Percentiles rank a stretch among this genome's conserved stretches.
Evolutionary conservation across 2,888 invertebrate species (phyloP).

Genomic region (Trichopoda pennipes): DNA sequence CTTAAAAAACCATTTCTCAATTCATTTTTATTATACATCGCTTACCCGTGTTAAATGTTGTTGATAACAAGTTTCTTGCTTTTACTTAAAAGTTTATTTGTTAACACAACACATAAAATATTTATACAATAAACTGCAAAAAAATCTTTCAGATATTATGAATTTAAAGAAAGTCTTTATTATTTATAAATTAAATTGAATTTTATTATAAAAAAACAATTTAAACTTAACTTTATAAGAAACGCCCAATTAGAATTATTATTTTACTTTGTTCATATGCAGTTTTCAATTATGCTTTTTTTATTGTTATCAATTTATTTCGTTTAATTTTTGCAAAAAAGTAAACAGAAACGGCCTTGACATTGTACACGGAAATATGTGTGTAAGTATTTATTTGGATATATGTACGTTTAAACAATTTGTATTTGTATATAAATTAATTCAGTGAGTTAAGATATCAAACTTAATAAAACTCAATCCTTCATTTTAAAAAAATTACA

Average conservation of each 20-base stretch:
- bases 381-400: not conserved
- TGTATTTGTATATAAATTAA: not conserved
- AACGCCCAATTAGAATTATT: not conserved
- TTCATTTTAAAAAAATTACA: constrained; percentile 5
- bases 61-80: constrained; percentile 1
- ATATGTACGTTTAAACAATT: not conserved
- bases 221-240: not conserved
- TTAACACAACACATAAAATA: not conserved
- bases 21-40: not conserved
- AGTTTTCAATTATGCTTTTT: not conserved
- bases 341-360: constrained; percentile 65
- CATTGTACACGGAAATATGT: constrained; percentile 62
- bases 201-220: not conserved
- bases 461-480: constrained; percentile 49
- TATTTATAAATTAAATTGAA: not conserved
- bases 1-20: not conserved
- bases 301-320: constrained; percentile 5
- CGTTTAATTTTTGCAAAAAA: constrained; percentile 37
- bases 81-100: constrained; percentile 20
- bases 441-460: constrained; percentile 3
- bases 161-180: not conserved
- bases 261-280: not conserved
- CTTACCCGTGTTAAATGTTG: not conserved
- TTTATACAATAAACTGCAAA: not conserved
- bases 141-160: not conserved